These are phyloP conservation scores for Halichoerus grypus DNA, from an alignment of 2,113 vertebrate species.

Conservation along the genomic window DNA sequence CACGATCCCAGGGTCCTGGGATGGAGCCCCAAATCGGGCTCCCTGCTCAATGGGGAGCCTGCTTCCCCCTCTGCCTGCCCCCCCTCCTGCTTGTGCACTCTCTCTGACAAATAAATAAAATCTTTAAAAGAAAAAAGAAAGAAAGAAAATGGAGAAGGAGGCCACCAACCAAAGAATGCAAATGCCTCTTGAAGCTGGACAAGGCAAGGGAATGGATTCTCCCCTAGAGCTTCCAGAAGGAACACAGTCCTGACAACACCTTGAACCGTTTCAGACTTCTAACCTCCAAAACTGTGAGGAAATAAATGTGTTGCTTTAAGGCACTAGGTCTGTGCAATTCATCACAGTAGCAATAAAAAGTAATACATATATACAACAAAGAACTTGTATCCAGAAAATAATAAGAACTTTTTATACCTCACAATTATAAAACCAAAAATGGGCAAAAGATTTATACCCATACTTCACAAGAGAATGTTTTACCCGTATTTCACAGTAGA, in stretches of 20 bases:
- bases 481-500: slow-evolving; percentile 8
- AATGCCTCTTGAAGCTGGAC: not conserved
- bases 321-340: not conserved
- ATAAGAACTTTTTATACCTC: not conserved
- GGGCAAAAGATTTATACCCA: not conserved
- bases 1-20: too few relatives aligned
- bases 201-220: not conserved
- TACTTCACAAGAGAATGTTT: not conserved
- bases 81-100: too few relatives aligned
- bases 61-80: too few relatives aligned
- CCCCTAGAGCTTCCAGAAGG: not conserved
- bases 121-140: too few relatives aligned
- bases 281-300: not conserved
- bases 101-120: too few relatives aligned
- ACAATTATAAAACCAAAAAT: slow-evolving; percentile 4
- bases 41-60: too few relatives aligned
- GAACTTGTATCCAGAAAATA: not conserved
- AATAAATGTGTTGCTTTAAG: not conserved
- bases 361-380: not conserved
- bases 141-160: not conserved
- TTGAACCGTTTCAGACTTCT: not conserved
- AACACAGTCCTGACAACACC: not conserved
- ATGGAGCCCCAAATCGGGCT: too few relatives aligned
- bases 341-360: not conserved
- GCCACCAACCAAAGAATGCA: not conserved